These are phyloP conservation scores for Goniozus legneri DNA, from an alignment of 1,140 invertebrate genomes.

Conservation along the genomic window DNA sequence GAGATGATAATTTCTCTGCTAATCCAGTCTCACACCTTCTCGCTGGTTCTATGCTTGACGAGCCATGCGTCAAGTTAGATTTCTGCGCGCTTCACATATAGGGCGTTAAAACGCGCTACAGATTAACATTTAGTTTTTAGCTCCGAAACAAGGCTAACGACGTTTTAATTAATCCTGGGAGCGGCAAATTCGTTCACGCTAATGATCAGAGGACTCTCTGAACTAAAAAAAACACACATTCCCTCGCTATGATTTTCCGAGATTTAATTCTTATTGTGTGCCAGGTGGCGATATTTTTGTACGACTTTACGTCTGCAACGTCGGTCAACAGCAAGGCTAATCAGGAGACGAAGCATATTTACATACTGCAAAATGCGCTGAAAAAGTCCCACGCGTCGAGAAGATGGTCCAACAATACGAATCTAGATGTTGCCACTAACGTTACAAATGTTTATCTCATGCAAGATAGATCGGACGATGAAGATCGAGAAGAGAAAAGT, in stretches of 20 bases:
- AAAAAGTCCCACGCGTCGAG: slow-evolving; percentile 22
- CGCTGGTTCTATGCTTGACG: slow-evolving; percentile 39
- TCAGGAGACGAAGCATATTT: slow-evolving; percentile 47
- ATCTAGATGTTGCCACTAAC: background rate
- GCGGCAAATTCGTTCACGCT: too few species aligned
- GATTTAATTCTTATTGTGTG: background rate
- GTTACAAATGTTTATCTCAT: background rate
- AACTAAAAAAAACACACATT: too few species aligned
- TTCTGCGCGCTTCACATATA: slow-evolving; percentile 49
- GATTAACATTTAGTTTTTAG: slow-evolving; percentile 19
- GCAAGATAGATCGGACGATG: slow-evolving; percentile 25
- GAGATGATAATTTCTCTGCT: slow-evolving; percentile 26
- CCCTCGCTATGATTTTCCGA: too few species aligned
- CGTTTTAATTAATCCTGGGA: background rate
- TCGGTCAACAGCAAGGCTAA: slow-evolving; percentile 36
- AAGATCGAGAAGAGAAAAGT: slow-evolving; percentile 11
- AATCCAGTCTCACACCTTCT: slow-evolving; percentile 12
- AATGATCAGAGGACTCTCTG: too few species aligned
- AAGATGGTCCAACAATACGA: slow-evolving; percentile 13
- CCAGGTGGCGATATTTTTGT: slow-evolving; percentile 48
- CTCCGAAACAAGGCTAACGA: slow-evolving; percentile 10
- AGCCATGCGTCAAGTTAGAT: slow-evolving; percentile 42
- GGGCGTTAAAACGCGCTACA: slow-evolving; percentile 45
- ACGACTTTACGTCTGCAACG: slow-evolving; percentile 48
- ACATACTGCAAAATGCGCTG: slow-evolving; percentile 40